phyloP scores from a whole-genome alignment of 2,888 invertebrate species.

The Caenorhabditis wallacei region DNA sequence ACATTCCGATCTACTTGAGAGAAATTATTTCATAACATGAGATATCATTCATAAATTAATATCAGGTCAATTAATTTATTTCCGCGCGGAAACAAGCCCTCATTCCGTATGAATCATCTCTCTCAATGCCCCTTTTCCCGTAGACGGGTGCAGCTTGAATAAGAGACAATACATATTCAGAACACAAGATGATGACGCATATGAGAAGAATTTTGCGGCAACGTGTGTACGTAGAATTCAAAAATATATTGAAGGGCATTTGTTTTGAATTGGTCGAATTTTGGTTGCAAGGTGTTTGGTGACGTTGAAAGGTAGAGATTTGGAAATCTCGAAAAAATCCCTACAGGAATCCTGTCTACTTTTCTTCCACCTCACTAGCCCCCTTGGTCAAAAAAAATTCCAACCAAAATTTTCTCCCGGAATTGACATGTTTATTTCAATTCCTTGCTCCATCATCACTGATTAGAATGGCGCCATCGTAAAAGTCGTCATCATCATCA shows the following conservation, averaged over 20 bases:
- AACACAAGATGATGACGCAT: slow-evolving; percentile 34
- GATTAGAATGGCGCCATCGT: slow-evolving; percentile 17
- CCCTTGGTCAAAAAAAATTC: too few relatives aligned
- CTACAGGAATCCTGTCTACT: too few relatives aligned
- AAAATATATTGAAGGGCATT: slow-evolving; percentile 2
- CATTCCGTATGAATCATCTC: slow-evolving; percentile 13
- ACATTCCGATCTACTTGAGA: background rate
- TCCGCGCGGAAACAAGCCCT: background rate
- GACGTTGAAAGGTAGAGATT: background rate
- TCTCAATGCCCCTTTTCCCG: background rate
- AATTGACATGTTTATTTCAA: background rate
- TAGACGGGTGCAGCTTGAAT: slow-evolving; percentile 6
- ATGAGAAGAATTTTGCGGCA: slow-evolving; percentile 29
- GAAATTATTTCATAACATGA: background rate
- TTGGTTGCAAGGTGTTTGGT: background rate
- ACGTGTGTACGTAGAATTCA: slow-evolving; percentile 8
- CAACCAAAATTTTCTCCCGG: too few relatives aligned
- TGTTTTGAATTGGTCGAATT: background rate
- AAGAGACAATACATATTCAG: slow-evolving; percentile 21
- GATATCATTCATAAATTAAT: slow-evolving; percentile 1
- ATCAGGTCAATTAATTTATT: background rate
- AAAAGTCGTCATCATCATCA: slow-evolving; percentile 15
- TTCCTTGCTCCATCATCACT: slow-evolving; percentile 4
- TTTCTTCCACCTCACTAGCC: too few relatives aligned
- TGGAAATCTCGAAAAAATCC: too few relatives aligned